Percentiles rank a stretch among this genome's conserved stretches.
Evolutionary conservation across 2,797 vertebrate species (phyloP).

Genomic region (Myripristis jacobus): DNA sequence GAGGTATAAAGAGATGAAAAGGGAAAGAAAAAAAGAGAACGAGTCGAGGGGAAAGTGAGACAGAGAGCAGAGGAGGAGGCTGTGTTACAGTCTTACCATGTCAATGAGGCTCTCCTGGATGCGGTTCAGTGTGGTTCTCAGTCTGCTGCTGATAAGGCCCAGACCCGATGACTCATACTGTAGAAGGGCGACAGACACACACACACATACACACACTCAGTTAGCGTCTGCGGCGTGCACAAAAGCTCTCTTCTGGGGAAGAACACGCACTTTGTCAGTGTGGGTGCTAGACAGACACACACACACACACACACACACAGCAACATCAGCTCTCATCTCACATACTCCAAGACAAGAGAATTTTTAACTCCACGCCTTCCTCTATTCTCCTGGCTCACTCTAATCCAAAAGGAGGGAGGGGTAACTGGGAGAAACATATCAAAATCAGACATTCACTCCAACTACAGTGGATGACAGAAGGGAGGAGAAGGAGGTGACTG

Average conservation of each 20-base stretch:
- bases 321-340: slow-evolving; percentile 51
- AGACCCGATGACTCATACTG: slow-evolving; percentile 97
- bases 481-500: slow-evolving; percentile 8
- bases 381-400: slow-evolving; percentile 33
- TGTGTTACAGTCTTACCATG: slow-evolving; percentile 85
- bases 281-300: slow-evolving; percentile 23
- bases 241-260: slow-evolving; percentile 12
- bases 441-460: slow-evolving; percentile 45
- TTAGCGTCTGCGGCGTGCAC: slow-evolving; percentile 35
- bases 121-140: slow-evolving; percentile 95
- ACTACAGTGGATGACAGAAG: slow-evolving; percentile 29
- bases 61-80: background rate
- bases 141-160: slow-evolving; percentile 96
- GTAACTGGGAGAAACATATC: slow-evolving; percentile 38
- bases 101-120: slow-evolving; percentile 99
- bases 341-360: slow-evolving; percentile 24
- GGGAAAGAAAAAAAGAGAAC: slow-evolving; percentile 17
- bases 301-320: slow-evolving; percentile 13
- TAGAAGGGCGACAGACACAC: slow-evolving; percentile 59
- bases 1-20: slow-evolving; percentile 29
- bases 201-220: slow-evolving; percentile 33
- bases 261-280: slow-evolving; percentile 39
- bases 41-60: slow-evolving; percentile 10
- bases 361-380: slow-evolving; percentile 33
- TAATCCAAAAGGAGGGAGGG: slow-evolving; percentile 41